These are phyloP conservation scores for Heliconius congener DNA, from an alignment of 1,140 invertebrate species.

Conservation along the genomic window DNA sequence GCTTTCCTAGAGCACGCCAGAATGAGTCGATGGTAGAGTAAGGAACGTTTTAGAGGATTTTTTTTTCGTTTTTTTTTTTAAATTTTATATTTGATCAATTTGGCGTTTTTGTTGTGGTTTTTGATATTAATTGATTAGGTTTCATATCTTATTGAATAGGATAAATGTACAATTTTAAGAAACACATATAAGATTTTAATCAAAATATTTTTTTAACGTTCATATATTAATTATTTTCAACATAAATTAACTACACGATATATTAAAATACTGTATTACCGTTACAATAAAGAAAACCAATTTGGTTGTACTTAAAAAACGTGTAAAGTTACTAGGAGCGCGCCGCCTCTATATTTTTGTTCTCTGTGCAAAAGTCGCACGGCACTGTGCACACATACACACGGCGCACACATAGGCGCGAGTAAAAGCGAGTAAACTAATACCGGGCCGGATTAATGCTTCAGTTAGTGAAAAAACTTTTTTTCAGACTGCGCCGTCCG, in stretches of 20 bases:
- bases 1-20: conserved; percentile 69
- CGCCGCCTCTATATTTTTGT: conserved; percentile 60
- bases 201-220: no score
- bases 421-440: conserved; percentile 80
- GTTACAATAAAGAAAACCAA: conserved; percentile 1
- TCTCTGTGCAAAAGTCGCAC: conserved; percentile 76
- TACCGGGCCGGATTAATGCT: conserved; percentile 81
- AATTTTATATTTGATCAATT: background rate
- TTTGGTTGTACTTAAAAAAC: conserved; percentile 24
- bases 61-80: conserved; percentile 15
- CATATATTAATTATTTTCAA: no score
- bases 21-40: conserved; percentile 50
- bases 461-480: conserved; percentile 82
- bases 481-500: conserved; percentile 80
- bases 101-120: background rate
- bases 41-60: conserved; percentile 31
- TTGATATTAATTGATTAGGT: background rate
- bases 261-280: background rate
- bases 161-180: background rate
- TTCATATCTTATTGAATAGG: background rate
- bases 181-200: background rate
- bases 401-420: conserved; percentile 58
- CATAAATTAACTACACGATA: background rate
- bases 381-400: conserved; percentile 65
- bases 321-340: conserved; percentile 43